Evolutionary conservation across 2,113 vertebrate species (phyloP), one percentile per base, ranked within the genome.

Genomic region (Promerops cafer): DNA sequence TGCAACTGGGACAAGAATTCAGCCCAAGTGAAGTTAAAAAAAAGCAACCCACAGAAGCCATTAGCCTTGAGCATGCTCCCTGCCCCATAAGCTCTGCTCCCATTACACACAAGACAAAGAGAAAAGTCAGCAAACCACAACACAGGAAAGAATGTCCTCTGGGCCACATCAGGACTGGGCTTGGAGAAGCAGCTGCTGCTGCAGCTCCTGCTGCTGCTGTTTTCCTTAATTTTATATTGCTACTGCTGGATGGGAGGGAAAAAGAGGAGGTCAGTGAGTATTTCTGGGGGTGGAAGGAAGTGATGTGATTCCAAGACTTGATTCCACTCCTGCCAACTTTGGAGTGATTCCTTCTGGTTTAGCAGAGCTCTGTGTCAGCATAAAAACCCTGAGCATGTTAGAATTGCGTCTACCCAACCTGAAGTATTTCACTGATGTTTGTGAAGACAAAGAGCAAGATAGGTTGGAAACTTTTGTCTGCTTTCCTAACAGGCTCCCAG

Each of bases 121-220:
- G 70, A 84, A 56, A 93, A 96, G 92, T 94, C 93, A 96, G 94
- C 85, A 96, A 96, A 93, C 96, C 96, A 96, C 96, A 96, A 78
- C 52, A 83, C 63, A 90, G 94, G 68, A 90, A 96, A 72, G 88
- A 95, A 97, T 96, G 93, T 37, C 49, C 90, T 94, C 88, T 31
- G 3, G 0, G 96, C 83, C 90, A 80, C 85, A n/a, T 40, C 7
- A 13, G 76, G 76, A 92, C 59, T 30, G 24, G 2, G 71, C 79
- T 74, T 0, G 0, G n/a, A 68, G 63, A 11, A 94, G 79, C 90
- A 85, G 91, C 94, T 89, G 95, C 94, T 81, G 65, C 85, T 30
- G 49, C 83, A 88, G 87, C 65, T 88, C 70, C 76, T 69, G 54
- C 85, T 77, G 44, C 78, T 69, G 90, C 83, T 61, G 63, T 74